phyloP scores from a whole-genome alignment of 1,140 invertebrate species.

The Spodoptera frugiperda region DNA sequence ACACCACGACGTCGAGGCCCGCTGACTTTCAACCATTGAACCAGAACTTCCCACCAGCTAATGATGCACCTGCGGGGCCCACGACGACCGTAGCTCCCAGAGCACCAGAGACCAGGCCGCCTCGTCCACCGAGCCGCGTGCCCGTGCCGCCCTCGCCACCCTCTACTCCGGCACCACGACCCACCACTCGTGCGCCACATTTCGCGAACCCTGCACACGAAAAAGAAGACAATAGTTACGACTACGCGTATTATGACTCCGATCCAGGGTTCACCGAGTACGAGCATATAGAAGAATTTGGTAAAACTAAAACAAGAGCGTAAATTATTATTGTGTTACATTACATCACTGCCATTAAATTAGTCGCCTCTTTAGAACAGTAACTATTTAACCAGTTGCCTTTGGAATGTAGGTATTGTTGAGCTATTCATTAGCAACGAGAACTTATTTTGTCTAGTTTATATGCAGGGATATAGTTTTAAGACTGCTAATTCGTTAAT shows the following conservation, averaged over 20 bases:
- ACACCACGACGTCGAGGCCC: conserved; percentile 79
- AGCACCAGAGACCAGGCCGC: conserved; percentile 49
- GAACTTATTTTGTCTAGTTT: conserved; percentile 2
- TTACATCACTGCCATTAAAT: conserved; percentile 79
- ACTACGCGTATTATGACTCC: conserved; percentile 90
- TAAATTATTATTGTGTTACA: conserved; percentile 59
- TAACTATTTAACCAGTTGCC: conserved; percentile 1
- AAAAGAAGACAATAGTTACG: conserved; percentile 88
- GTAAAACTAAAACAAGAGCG: conserved; percentile 84
- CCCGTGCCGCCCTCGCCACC: conserved; percentile 62
- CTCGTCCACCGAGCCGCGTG: conserved; percentile 48
- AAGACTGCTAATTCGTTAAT: conserved; percentile 17
- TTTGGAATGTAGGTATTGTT: not conserved
- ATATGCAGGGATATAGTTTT: conserved; percentile 30
- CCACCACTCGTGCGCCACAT: conserved; percentile 60
- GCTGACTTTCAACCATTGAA: conserved; percentile 60
- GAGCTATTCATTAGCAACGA: not conserved
- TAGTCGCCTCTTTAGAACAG: conserved; percentile 71
- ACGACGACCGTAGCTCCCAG: conserved; percentile 61
- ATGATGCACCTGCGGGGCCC: conserved; percentile 55
- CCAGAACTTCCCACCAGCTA: conserved; percentile 52
- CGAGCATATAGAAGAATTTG: conserved; percentile 86
- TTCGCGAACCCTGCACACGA: conserved; percentile 70
- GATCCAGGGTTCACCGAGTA: conserved; percentile 86
- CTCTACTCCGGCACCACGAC: conserved; percentile 61